Conservation (phyloP, 2,888 invertebrate genomes). For the Eurytoma californica region DNA sequence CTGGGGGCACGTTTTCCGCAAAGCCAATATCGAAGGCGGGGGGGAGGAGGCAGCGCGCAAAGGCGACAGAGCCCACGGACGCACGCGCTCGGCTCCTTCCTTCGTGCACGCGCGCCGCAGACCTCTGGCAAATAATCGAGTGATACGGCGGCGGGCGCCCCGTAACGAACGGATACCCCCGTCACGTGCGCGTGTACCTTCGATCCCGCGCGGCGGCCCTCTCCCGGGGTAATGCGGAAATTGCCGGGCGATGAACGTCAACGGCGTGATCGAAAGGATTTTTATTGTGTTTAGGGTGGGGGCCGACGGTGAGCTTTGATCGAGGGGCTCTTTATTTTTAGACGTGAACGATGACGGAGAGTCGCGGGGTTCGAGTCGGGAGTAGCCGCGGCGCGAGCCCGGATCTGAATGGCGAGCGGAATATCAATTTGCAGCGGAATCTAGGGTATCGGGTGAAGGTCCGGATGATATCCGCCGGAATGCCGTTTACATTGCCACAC, state of each 20-base stretch:
- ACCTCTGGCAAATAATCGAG: slow-evolving; percentile 68
- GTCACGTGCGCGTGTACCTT: slow-evolving; percentile 6
- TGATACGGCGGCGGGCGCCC: slow-evolving; percentile 58
- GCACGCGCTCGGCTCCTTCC: slow-evolving; percentile 12
- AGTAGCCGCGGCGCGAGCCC: background rate
- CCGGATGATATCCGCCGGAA: too few species aligned
- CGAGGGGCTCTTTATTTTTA: background rate
- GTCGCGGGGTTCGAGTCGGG: background rate
- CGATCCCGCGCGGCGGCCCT: slow-evolving; percentile 8
- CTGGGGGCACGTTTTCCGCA: slow-evolving; percentile 67
- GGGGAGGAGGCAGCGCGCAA: background rate
- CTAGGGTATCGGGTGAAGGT: too few species aligned
- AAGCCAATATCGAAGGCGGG: slow-evolving; percentile 67
- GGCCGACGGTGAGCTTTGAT: background rate
- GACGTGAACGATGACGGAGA: slow-evolving; percentile 17
- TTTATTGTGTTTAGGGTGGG: slow-evolving; percentile 11
- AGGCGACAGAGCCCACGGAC: background rate
- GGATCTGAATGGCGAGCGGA: background rate
- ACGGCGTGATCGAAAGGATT: slow-evolving; percentile 21
- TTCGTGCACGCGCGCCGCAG: background rate
- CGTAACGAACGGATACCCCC: slow-evolving; percentile 37
- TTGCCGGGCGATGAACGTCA: slow-evolving; percentile 35
- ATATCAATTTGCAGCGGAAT: slow-evolving; percentile 5
- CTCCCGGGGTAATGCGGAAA: background rate
- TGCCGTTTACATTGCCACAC: too few species aligned